Evolutionary conservation across 1,140 invertebrate genomes (phyloP), one percentile per base, ranked within the genome.

Genomic region (Zaprionus taronus): DNA sequence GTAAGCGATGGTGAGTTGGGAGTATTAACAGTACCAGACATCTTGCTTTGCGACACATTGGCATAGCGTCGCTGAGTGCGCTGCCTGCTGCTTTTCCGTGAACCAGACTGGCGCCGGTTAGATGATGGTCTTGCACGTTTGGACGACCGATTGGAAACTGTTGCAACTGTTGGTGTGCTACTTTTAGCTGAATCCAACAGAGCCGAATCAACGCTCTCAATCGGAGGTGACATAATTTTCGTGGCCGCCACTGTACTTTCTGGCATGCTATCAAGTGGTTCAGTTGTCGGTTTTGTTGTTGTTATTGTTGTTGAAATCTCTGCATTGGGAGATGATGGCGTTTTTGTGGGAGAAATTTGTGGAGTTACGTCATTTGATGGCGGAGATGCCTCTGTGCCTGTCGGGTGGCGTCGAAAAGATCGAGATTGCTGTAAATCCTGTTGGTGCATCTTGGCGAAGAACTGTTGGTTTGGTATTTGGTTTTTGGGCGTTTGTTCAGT

Each of bases 401-500:
- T 61, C 4, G 62, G 55, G 4, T 80, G 83, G 2, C 83, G 79
- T 17, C 82, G 77, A 44, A 76, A 67, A 0, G 91, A 62, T 9
- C 91, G 83, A 9, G 83, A 75, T 36, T 90, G 85, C 69, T 91
- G 86, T 4, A 93, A n/a, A 28, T 93, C 92, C 49, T 91, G 86
- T 38, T 92, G 90, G 60, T 92, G 87, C 44, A 92, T 15, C 71
- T 93, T 93, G 20, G 90, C 91, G 74, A 93, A 93, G 61, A 92
- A 93, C 53, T 93, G 91, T 58, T 92, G 85, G 70, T 93, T 93
- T 20, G 92, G 84, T 76, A 93, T 91, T 77, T 93, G 92, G 49
- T 94, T 94, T 76, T 94, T 95, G 4, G 93, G 94, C 31, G 91
- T 80, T 64, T 94, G 92, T 20, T 94, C 93, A 24, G 93, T 91